Evolutionary conservation across 1,140 invertebrate species (phyloP).

Genomic region (Ips nitidus): DNA sequence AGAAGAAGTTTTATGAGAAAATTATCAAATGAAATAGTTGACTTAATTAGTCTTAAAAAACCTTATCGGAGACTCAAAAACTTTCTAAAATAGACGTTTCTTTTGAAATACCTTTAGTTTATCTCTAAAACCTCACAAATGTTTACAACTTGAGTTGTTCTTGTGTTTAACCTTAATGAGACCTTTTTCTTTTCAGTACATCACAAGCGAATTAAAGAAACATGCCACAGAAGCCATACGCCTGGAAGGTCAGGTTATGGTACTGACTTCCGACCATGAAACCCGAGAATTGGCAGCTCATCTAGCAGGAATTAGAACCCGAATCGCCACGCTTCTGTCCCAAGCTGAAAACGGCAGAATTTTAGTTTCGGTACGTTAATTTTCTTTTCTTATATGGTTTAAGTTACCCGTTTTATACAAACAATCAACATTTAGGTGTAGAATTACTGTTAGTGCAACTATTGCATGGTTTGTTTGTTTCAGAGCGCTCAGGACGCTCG

Average conservation of each 20-base stretch:
- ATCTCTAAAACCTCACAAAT: too few species aligned
- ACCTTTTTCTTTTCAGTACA: slow-evolving; percentile 55
- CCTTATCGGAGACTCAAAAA: too few species aligned
- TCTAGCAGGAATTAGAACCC: slow-evolving; percentile 55
- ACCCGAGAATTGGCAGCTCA: slow-evolving; percentile 55
- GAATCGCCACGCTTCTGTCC: slow-evolving; percentile 60
- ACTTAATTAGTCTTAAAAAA: too few species aligned
- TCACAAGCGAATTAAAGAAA: slow-evolving; percentile 60
- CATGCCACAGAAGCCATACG: slow-evolving; percentile 59
- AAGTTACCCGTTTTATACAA: neutral
- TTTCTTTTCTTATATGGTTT: neutral
- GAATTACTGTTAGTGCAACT: too few species aligned
- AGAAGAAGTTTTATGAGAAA: too few species aligned
- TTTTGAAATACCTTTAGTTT: too few species aligned
- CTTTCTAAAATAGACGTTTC: too few species aligned
- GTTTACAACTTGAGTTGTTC: too few species aligned
- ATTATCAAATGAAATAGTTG: too few species aligned
- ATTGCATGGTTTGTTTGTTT: slow-evolving; percentile 15
- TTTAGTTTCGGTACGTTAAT: slow-evolving; percentile 58
- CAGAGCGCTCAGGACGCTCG: slow-evolving; percentile 58
- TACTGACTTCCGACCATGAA: slow-evolving; percentile 57
- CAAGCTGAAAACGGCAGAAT: slow-evolving; percentile 63
- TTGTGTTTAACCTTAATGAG: too few species aligned
- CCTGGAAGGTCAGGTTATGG: slow-evolving; percentile 57
- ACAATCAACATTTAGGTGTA: slow-evolving; percentile 2